Evolutionary conservation across 2,888 invertebrate species (phyloP).

Genomic region (Hemithea aestivaria): DNA sequence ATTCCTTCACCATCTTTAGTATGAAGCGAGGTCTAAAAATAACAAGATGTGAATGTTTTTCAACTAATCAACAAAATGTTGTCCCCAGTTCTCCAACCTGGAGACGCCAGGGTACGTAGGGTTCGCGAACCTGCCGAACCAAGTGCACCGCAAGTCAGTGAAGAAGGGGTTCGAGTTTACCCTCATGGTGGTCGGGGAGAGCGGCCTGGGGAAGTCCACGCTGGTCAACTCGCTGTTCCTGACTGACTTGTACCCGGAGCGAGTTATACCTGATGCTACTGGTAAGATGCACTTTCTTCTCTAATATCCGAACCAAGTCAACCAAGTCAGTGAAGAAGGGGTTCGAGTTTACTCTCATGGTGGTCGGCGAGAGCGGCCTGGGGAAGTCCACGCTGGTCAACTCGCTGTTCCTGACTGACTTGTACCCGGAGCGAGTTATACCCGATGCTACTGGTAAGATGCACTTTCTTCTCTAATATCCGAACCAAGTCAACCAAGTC

Average conservation of each 20-base stretch:
- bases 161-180: conserved; percentile 99
- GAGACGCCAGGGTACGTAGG: conserved; percentile 95
- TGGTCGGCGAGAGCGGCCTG: conserved; percentile 93
- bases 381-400: conserved; percentile 98
- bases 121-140: conserved; percentile 97
- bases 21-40: too few relatives aligned
- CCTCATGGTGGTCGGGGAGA: conserved; percentile 96
- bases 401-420: conserved; percentile 95
- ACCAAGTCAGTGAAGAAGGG: conserved; percentile 98
- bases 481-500: conserved; percentile 98
- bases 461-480: too few relatives aligned
- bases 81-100: conserved; percentile 86
- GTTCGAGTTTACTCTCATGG: conserved; percentile 98
- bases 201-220: conserved; percentile 96
- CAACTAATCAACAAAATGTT: not conserved
- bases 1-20: too few relatives aligned
- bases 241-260: conserved; percentile 96
- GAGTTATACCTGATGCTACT: conserved; percentile 91
- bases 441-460: conserved; percentile 91
- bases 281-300: too few relatives aligned
- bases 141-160: conserved; percentile 97
- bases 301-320: conserved; percentile 99
- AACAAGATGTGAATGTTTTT: too few relatives aligned
- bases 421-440: conserved; percentile 95
- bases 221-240: conserved; percentile 96